Conservation (phyloP, 1,140 invertebrate genomes). For the Holcopasites calliopsidis region DNA sequence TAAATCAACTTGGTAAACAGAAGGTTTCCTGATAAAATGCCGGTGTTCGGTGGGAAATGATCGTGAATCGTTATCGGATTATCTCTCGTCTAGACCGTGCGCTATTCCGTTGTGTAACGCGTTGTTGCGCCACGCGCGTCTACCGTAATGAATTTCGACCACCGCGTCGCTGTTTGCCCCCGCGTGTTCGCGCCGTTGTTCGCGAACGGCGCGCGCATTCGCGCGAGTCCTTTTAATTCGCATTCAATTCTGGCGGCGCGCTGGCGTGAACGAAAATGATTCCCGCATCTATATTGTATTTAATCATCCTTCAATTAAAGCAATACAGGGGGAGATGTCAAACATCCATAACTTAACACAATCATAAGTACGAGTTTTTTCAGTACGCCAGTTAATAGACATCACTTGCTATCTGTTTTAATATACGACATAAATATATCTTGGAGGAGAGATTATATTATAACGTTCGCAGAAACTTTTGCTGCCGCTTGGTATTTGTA, state of each 20-base stretch:
- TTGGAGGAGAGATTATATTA: too few species aligned
- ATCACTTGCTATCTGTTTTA: too few species aligned
- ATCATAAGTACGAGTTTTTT: too few species aligned
- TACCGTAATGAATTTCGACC: background rate
- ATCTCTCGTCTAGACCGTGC: background rate
- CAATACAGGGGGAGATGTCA: too few species aligned
- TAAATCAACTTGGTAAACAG: slow-evolving; percentile 8
- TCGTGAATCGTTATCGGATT: background rate
- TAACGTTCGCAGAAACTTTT: too few species aligned
- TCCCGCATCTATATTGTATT: background rate
- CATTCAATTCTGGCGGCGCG: background rate
- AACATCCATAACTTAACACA: too few species aligned
- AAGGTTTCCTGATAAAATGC: slow-evolving; percentile 19
- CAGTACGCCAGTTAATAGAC: too few species aligned
- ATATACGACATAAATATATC: too few species aligned
- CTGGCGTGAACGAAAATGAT: slow-evolving; percentile 13
- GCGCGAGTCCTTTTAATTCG: slow-evolving; percentile 29
- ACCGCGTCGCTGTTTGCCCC: too few species aligned
- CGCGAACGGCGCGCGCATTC: slow-evolving; percentile 3
- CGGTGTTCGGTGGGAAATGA: background rate
- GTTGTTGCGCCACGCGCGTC: background rate
- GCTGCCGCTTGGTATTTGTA: too few species aligned
- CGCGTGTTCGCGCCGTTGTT: background rate
- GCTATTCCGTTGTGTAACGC: background rate
- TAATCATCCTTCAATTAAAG: too few species aligned